These are phyloP conservation scores for Dipodomys stephensi DNA, from an alignment of 2,113 vertebrate species.

Conservation along the genomic window DNA sequence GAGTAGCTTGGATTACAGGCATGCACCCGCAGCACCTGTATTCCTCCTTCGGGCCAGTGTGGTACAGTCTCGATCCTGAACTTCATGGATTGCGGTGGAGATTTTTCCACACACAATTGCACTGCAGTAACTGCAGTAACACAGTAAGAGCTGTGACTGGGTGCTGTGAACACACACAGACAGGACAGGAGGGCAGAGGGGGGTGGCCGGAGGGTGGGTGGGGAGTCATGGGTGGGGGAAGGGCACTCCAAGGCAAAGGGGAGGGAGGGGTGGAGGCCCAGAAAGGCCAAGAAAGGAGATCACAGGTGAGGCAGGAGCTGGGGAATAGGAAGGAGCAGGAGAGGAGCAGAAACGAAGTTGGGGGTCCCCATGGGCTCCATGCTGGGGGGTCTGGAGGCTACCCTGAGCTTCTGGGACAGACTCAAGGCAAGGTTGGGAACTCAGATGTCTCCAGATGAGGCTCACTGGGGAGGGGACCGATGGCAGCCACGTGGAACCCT, in stretches of 20 bases:
- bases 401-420: neutral
- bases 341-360: neutral
- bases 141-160: neutral
- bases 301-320: neutral
- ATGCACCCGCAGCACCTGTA: neutral
- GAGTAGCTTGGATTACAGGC: too few relatives aligned
- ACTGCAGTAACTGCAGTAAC: neutral
- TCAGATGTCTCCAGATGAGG: neutral
- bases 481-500: accelerated
- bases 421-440: neutral
- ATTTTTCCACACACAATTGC: neutral
- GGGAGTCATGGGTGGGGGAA: neutral
- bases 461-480: neutral
- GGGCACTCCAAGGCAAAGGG: neutral
- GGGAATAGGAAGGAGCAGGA: neutral
- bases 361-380: too few relatives aligned
- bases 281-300: neutral
- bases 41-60: neutral
- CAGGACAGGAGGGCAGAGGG: neutral
- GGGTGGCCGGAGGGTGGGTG: too few relatives aligned
- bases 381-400: neutral
- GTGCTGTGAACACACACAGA: neutral
- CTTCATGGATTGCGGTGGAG: neutral
- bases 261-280: neutral
- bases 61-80: neutral